These are phyloP conservation scores for Alouatta palliata DNA, from an alignment of 2,113 vertebrate genomes.

Conservation along the genomic window DNA sequence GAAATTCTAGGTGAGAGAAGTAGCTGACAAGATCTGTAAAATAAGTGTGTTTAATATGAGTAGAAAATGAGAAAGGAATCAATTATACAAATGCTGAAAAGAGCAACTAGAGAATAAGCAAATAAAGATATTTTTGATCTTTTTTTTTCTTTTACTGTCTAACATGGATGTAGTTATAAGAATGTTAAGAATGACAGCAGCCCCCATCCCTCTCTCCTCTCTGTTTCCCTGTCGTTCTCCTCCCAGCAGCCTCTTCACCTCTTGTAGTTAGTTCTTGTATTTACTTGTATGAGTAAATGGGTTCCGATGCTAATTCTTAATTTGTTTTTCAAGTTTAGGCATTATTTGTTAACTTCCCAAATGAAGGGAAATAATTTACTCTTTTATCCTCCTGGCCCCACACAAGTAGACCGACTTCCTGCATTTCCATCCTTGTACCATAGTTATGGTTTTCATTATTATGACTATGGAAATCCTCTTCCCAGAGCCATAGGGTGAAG, in stretches of 20 bases:
- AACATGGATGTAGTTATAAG: neutral
- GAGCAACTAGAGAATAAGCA: neutral
- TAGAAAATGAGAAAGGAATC: neutral
- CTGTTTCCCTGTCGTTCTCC: neutral
- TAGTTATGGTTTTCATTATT: neutral
- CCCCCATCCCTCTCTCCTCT: neutral
- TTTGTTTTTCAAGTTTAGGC: neutral
- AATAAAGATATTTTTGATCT: neutral
- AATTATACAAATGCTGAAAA: neutral
- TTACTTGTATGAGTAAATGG: neutral
- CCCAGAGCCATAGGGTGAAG: neutral
- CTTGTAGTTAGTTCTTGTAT: neutral
- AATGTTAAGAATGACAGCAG: neutral
- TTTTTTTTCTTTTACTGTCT: neutral
- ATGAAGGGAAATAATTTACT: neutral
- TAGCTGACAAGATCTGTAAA: neutral
- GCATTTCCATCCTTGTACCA: neutral
- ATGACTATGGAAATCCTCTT: neutral
- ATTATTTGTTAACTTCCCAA: slow-evolving; percentile 30
- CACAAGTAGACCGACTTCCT: neutral
- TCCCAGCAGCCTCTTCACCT: neutral
- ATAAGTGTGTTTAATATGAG: neutral
- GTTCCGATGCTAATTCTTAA: neutral
- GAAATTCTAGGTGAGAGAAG: neutral
- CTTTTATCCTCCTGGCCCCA: neutral